A percentile compares a stretch with the other conserved stretches of the same genome.
Evolutionary conservation across 2,797 vertebrate species (phyloP).

Genomic region (Prionace glauca): DNA sequence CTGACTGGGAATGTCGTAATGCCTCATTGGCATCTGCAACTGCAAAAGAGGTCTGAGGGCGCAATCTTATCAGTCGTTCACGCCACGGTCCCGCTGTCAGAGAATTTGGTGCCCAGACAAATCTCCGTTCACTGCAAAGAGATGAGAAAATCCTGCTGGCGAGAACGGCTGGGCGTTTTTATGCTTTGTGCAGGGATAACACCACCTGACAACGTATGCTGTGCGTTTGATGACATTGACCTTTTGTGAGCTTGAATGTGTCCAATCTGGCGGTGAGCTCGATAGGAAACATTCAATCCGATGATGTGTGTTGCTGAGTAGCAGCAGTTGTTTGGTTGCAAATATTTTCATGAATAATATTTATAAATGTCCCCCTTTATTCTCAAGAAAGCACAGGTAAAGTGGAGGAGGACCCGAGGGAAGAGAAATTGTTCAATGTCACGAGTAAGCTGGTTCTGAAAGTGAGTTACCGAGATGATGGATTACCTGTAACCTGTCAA

Average conservation of each 20-base stretch:
- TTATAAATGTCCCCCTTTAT: background rate
- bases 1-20: background rate
- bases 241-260: background rate
- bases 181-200: background rate
- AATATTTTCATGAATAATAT: background rate
- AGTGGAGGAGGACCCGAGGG: slow-evolving; percentile 79
- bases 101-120: too few relatives aligned
- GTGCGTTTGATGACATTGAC: background rate
- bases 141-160: too few relatives aligned
- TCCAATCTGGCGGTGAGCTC: too few relatives aligned
- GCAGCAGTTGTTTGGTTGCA: background rate
- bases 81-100: too few relatives aligned
- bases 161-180: background rate
- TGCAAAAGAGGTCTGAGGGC: too few relatives aligned
- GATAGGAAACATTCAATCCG: background rate
- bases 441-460: slow-evolving; percentile 81
- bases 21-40: background rate
- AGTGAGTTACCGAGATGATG: slow-evolving; percentile 89
- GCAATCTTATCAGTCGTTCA: too few relatives aligned
- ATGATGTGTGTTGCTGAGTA: background rate
- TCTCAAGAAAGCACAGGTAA: slow-evolving; percentile 60
- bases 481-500: slow-evolving; percentile 84
- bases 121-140: too few relatives aligned
- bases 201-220: background rate
- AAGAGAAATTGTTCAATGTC: slow-evolving; percentile 90